Percentiles rank a stretch among this genome's conserved stretches.
Evolutionary conservation across 2,113 vertebrate species (phyloP).

Genomic region (Ailuropoda melanoleuca): DNA sequence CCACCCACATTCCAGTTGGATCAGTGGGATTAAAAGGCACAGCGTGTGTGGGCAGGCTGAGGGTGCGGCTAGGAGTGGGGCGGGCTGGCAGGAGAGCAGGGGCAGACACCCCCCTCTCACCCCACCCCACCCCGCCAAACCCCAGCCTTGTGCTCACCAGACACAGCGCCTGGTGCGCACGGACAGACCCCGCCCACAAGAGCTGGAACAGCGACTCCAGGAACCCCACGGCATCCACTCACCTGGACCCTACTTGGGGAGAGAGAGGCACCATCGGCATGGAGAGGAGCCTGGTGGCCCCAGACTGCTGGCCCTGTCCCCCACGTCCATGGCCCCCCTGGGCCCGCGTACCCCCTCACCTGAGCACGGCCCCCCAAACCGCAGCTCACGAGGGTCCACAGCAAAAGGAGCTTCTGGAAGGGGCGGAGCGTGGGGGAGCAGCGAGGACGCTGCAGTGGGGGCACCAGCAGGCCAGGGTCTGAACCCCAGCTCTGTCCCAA

Average conservation of each 20-base stretch:
- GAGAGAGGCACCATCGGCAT: conserved; percentile 18
- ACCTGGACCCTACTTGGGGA: conserved; percentile 75
- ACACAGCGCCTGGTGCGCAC: conserved; percentile 82
- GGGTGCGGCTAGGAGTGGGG: conserved; percentile 18
- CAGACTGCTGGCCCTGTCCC: accelerated
- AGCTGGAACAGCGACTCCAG: conserved; percentile 87
- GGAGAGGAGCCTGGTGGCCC: not conserved
- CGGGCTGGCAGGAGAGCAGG: not conserved
- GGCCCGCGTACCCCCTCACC: conserved; percentile 63
- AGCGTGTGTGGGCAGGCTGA: conserved; percentile 36
- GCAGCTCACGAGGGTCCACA: conserved; percentile 72
- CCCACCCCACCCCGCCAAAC: accelerated
- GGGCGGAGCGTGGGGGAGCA: not conserved
- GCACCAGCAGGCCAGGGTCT: not conserved
- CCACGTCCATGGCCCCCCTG: not conserved
- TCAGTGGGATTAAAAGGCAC: conserved; percentile 52
- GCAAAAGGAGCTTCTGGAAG: conserved; percentile 51
- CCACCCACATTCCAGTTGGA: conserved; percentile 61
- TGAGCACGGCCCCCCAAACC: conserved; percentile 46
- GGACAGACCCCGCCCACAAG: conserved; percentile 80
- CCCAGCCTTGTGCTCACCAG: conserved; percentile 70
- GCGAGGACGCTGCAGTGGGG: not conserved
- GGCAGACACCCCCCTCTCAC: not conserved
- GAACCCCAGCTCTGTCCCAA: not conserved
- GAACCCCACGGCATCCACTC: conserved; percentile 82